Percentiles rank a stretch among this genome's conserved stretches.
These are phyloP conservation scores for Geotrupes spiniger DNA, from an alignment of 2,888 invertebrate genomes.

Conservation along the genomic window DNA sequence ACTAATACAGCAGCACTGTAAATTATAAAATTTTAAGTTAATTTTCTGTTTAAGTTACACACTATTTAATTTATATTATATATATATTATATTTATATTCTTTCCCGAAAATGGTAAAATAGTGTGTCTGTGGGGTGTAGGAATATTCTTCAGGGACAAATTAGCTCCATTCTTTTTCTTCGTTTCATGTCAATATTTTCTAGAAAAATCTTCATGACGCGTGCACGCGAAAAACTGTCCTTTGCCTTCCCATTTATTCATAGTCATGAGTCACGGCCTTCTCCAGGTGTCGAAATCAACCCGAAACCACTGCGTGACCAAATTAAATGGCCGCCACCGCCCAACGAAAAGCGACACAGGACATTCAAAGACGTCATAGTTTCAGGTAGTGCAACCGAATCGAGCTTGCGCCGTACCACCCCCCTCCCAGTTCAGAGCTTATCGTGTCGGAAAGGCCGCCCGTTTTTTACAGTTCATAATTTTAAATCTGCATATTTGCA, in stretches of 20 bases:
- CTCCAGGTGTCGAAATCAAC: constrained; percentile 21
- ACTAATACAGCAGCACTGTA: too few relatives aligned
- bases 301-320: constrained; percentile 22
- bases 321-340: constrained; percentile 28
- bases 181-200: too few relatives aligned
- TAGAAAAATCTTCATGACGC: constrained; percentile 1
- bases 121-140: too few relatives aligned
- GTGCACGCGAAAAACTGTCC: not conserved
- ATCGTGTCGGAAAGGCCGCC: constrained; percentile 11
- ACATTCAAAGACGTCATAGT: constrained; percentile 43
- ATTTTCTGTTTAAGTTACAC: too few relatives aligned
- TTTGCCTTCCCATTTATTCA: constrained; percentile 9
- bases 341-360: constrained; percentile 25
- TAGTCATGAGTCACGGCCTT: constrained; percentile 19
- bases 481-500: constrained; percentile 10
- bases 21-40: too few relatives aligned
- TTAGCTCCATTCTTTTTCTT: too few relatives aligned
- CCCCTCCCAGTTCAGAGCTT: constrained; percentile 13
- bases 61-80: too few relatives aligned
- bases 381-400: constrained; percentile 38
- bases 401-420: constrained; percentile 29
- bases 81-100: too few relatives aligned
- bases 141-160: too few relatives aligned
- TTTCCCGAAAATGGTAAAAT: too few relatives aligned
- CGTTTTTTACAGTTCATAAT: constrained; percentile 15